Percentiles rank a stretch among this genome's conserved stretches.
Conservation (phyloP, 2,113 vertebrate species). For the Atrichornis clamosus region DNA sequence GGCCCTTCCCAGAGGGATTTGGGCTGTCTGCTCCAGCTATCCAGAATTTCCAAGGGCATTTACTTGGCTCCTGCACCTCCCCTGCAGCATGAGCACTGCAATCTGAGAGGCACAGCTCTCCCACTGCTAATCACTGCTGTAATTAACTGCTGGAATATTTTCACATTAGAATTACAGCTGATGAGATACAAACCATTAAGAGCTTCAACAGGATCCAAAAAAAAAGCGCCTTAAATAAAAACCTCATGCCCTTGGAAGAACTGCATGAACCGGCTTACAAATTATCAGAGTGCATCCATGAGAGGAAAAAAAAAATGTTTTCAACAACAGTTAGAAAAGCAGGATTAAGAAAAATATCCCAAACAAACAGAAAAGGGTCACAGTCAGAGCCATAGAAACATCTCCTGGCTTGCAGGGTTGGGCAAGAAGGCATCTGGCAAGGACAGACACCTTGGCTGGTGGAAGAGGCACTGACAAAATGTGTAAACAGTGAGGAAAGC, state of each 20-base stretch:
- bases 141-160: not conserved
- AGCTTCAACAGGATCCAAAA: not conserved
- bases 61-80: not conserved
- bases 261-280: not conserved
- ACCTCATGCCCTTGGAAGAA: not conserved
- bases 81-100: not conserved
- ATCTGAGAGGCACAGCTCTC: not conserved
- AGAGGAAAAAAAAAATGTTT: not conserved
- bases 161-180: not conserved
- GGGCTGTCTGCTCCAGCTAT: not conserved
- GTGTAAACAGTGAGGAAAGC: not conserved
- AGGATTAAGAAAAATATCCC: not conserved
- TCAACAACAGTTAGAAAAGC: not conserved
- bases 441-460: not conserved
- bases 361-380: not conserved
- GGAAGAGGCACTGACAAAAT: not conserved
- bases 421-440: constrained; percentile 19
- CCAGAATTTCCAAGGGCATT: not conserved
- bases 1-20: not conserved
- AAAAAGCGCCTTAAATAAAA: not conserved
- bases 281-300: not conserved
- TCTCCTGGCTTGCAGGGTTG: not conserved
- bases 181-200: not conserved
- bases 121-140: not conserved
- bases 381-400: not conserved